Percentiles rank a stretch among this genome's conserved stretches.
These are phyloP conservation scores for Melikaiella ostensackeni DNA, from an alignment of 2,888 invertebrate genomes.

Conservation along the genomic window DNA sequence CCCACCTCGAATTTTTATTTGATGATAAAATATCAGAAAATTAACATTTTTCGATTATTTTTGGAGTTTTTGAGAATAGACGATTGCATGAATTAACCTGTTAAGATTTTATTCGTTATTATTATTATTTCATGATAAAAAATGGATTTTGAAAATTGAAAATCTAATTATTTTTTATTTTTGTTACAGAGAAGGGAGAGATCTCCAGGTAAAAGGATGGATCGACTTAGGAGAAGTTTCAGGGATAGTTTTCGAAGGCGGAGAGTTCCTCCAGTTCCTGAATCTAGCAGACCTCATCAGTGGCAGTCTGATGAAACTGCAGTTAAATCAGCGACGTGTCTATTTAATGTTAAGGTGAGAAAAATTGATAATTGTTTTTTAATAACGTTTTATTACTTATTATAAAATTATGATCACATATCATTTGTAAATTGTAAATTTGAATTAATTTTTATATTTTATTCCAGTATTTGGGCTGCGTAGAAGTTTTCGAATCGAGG, in stretches of 20 bases:
- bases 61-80: background rate
- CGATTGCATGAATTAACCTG: background rate
- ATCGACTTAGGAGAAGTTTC: conserved; percentile 92
- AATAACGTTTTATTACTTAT: background rate
- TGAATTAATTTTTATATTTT: conserved; percentile 44
- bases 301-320: conserved; percentile 99
- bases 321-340: conserved; percentile 96
- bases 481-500: conserved; percentile 99
- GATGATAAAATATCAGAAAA: background rate
- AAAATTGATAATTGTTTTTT: conserved; percentile 9
- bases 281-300: conserved; percentile 97
- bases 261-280: conserved; percentile 90
- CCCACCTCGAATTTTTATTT: conserved; percentile 9
- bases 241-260: conserved; percentile 95
- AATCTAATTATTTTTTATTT: conserved; percentile 1
- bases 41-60: background rate
- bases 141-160: background rate
- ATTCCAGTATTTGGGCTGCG: conserved; percentile 94
- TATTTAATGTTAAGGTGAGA: conserved; percentile 93
- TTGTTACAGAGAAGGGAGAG: conserved; percentile 81
- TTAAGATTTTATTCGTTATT: background rate
- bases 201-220: conserved; percentile 88
- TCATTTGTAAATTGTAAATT: conserved; percentile 32
- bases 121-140: background rate
- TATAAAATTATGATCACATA: conserved; percentile 17